Conservation (phyloP, 2,888 invertebrate genomes). For the Sinelater perroti region DNA sequence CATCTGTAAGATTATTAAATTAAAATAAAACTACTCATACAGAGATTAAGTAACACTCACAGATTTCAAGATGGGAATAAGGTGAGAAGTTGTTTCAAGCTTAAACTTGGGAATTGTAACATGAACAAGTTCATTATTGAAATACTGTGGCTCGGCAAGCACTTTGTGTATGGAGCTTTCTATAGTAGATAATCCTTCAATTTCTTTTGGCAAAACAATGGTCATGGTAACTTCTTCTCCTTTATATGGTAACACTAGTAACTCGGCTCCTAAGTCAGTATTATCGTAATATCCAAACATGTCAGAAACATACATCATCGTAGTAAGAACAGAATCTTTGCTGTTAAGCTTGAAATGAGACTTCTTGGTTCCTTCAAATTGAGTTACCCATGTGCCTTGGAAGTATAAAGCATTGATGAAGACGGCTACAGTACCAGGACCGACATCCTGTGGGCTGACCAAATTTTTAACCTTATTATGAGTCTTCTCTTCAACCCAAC, state of each 20-base stretch:
- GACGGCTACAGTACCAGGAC: slow-evolving; percentile 46
- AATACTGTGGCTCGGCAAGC: slow-evolving; percentile 17
- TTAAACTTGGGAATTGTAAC: slow-evolving; percentile 16
- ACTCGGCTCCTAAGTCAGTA: slow-evolving; percentile 47
- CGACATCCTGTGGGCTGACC: slow-evolving; percentile 44
- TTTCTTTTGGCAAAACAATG: slow-evolving; percentile 40
- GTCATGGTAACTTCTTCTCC: slow-evolving; percentile 41
- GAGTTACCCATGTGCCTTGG: slow-evolving; percentile 49
- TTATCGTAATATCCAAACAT: slow-evolving; percentile 50
- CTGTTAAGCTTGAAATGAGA: slow-evolving; percentile 44
- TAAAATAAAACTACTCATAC: background rate
- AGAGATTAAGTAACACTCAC: background rate
- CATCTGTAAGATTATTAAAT: slow-evolving; percentile 9
- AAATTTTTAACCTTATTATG: slow-evolving; percentile 54
- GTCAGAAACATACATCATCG: slow-evolving; percentile 49
- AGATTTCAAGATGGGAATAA: slow-evolving; percentile 1
- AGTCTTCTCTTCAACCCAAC: slow-evolving; percentile 56
- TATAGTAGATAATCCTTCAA: slow-evolving; percentile 34
- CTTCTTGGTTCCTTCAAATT: slow-evolving; percentile 44
- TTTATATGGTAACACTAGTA: slow-evolving; percentile 49
- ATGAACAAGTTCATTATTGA: background rate
- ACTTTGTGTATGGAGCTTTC: slow-evolving; percentile 34
- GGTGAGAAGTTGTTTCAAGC: slow-evolving; percentile 6
- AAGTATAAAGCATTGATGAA: slow-evolving; percentile 57
- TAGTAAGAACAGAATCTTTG: slow-evolving; percentile 43